Base-by-base conservation (phyloP, 2,113 vertebrate genomes). In the Herpailurus yagouaroundi region DNA sequence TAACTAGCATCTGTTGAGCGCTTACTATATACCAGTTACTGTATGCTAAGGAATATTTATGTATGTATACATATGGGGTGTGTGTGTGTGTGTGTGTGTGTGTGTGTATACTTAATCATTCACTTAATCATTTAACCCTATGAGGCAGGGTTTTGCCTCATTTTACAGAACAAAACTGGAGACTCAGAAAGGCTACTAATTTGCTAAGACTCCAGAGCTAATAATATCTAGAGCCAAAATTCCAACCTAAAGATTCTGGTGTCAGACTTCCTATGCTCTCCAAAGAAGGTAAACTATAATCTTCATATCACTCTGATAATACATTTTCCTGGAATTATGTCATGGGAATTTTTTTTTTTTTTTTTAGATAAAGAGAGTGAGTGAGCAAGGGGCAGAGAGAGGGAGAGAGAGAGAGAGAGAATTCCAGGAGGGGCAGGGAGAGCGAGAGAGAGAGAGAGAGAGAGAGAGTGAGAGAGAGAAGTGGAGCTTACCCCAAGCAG, bases 201-300 rank as follows among this genome's bases (percentile, higher is more conserved):
- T 93, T 86, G 73, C 66, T 91, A 91, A 94, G 91, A 77, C 31
- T 45, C 96, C 84, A 95, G 73, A 55, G 63, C 8, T 80, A 73
- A 68, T 57, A 66, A 63, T 18, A 69, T 18, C 16, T 36, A 71
- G 25, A 80, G 33, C n/a, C 33, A 52, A 63, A 45, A 79, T 81
- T 45, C 81, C n/a, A 81, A 31, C n/a, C 52, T 19, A 48, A 71
- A 79, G 23, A 71, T 19, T 88, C 29, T 87, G 81, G 87, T 50
- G 50, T 91, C 15, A 77, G 86, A 73, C 3, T 1, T 13, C 64
- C 41, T 11, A 15, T 52, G 45, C 2, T 41, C 31, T 60, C 31
- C 73, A 69, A 38, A 91, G 36, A 60, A 57, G 60, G 52, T 71
- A 83, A 91, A 71, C 7, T 63, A 76, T 52, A 91, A 45, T 41